phyloP scores from a whole-genome alignment of 2,113 vertebrate species.

The Vombatus ursinus region DNA sequence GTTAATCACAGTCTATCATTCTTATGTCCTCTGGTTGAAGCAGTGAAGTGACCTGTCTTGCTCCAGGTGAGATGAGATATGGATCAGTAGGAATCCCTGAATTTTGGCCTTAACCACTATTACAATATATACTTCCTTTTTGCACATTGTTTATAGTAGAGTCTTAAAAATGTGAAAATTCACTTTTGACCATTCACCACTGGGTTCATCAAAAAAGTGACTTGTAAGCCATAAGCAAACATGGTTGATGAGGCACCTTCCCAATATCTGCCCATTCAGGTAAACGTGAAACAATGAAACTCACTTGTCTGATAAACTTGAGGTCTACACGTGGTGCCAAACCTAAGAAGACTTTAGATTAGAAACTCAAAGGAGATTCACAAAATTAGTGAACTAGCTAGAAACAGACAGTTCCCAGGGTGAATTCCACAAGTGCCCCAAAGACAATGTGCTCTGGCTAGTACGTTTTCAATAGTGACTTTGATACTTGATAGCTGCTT shows the following conservation, averaged over 20 bases:
- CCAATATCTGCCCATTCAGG: background rate
- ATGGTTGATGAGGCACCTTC: background rate
- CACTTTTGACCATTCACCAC: background rate
- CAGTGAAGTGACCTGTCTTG: background rate
- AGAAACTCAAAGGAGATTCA: background rate
- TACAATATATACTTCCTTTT: background rate
- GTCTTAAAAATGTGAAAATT: background rate
- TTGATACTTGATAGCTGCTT: background rate
- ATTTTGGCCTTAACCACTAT: background rate
- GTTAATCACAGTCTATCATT: background rate
- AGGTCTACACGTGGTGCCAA: background rate
- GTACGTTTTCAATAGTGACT: background rate
- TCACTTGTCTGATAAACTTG: background rate
- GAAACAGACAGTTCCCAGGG: background rate
- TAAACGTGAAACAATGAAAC: background rate
- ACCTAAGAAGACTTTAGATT: background rate
- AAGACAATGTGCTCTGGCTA: background rate
- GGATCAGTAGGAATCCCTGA: background rate
- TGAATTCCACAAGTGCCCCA: background rate
- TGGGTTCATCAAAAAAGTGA: background rate
- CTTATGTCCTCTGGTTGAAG: background rate
- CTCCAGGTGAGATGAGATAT: background rate
- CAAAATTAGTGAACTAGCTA: background rate
- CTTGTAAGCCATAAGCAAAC: background rate
- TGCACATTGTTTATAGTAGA: background rate